Base-by-base conservation (phyloP, 2,797 vertebrate genomes). In the Poecile montanus region DNA sequence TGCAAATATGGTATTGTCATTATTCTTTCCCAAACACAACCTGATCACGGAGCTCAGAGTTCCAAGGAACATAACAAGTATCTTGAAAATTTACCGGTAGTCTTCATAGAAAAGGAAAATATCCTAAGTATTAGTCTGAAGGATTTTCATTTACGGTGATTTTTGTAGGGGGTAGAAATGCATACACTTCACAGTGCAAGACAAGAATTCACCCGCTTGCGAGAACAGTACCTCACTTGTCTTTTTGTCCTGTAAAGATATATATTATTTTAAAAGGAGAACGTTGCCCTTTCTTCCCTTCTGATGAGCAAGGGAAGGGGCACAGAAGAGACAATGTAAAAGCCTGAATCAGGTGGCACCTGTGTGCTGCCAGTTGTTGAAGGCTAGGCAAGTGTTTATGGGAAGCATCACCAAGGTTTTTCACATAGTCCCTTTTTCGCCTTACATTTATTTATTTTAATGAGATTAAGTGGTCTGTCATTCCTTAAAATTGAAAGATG, bases 21-120 rank as follows among this genome's bases (percentile, higher is more conserved):
- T 88, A 71, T 91, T 85, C 21, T 81, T 74, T 81, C 54, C 16
- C 38, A 65, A 58, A 21, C 8, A 54, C 25, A 50, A 50, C 15
- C 36, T 84, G 29, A 65, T 45, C 12, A 2, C 5, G 6, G 22
- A 80, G 10, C 30, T 89, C 17, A 51, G 7, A 30, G 32, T 80
- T 54, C 34, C 1, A 1, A 65, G 34, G 27, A 86, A 47, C 0
- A 0, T n/a, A 58, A 54, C 0, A 1, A 18, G 18, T 83, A 22
- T 76, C 57, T 32, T 51, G 14, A 67, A 88, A 73, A 77, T 22
- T n/a, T 60, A n/a, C 42, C 44, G 27, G 7, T 77, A 36, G 32
- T 54, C 50, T 90, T 80, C 45, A 54, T 0, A 77, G 65, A n/a
- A 77, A 6, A 87, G 44, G 48, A 93, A 23, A 50, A 57, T 57